A percentile compares a stretch with the other conserved stretches of the same genome.
phyloP scores from a whole-genome alignment of 2,797 vertebrate genomes.

The Poeciliopsis paucimaculata region DNA sequence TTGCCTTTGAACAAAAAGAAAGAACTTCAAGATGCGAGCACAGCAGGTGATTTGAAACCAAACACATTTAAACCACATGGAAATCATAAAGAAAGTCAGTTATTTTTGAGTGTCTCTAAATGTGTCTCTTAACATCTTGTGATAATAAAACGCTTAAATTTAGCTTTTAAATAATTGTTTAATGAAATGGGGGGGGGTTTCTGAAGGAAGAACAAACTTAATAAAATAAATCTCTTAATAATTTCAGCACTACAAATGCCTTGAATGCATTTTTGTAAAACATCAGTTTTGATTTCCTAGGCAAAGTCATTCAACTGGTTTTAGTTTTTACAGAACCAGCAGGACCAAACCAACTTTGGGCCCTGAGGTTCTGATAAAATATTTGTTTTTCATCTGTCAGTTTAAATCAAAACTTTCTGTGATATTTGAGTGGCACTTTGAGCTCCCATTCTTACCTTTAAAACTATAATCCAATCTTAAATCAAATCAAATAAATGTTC shows the following conservation, averaged over 20 bases:
- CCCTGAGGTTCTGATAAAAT: background rate
- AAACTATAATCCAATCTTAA: constrained; percentile 2
- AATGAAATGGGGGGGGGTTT: too few species aligned
- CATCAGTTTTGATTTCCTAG: background rate
- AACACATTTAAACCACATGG: constrained; percentile 25
- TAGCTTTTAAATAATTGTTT: background rate
- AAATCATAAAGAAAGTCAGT: constrained; percentile 20
- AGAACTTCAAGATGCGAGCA: constrained; percentile 35
- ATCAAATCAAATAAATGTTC: constrained; percentile 16
- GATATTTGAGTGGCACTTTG: background rate
- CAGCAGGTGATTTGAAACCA: constrained; percentile 26
- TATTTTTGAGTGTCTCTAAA: background rate
- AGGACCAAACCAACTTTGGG: background rate
- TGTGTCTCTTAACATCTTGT: background rate
- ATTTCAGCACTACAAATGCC: background rate
- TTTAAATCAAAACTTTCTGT: background rate
- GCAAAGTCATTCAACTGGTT: background rate
- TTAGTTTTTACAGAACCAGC: background rate
- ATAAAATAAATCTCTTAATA: background rate
- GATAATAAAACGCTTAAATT: background rate
- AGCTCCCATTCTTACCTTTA: background rate
- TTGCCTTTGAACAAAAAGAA: constrained; percentile 41
- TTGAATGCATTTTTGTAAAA: background rate
- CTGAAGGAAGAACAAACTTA: background rate
- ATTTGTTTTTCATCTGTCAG: background rate